Evolutionary conservation across 1,140 invertebrate genomes (phyloP).

Genomic region (Panagrolaimus sp.): DNA sequence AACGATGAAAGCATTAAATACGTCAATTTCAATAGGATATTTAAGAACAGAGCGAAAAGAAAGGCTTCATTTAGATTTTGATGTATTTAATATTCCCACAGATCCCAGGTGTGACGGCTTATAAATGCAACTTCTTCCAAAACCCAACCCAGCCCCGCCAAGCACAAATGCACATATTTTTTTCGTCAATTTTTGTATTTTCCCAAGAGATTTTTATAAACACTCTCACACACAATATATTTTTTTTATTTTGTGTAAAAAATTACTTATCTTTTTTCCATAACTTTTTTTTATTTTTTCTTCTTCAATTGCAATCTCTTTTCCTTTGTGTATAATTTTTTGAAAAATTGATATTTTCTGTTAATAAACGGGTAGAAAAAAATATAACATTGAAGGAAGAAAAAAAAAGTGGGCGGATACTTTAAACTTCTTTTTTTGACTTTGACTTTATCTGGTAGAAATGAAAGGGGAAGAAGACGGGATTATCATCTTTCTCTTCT

Average conservation of each 20-base stretch:
- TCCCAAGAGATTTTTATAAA: neutral
- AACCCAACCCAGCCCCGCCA: neutral
- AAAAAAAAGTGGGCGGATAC: no score
- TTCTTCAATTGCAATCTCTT: no score
- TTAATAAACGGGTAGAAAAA: no score
- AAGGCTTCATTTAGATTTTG: constrained; percentile 24
- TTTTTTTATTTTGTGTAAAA: neutral
- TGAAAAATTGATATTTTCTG: no score
- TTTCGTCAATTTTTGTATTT: neutral
- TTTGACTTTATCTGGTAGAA: no score
- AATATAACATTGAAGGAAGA: no score
- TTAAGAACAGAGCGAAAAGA: constrained; percentile 19
- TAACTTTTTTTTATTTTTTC: constrained; percentile 11
- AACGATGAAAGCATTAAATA: constrained; percentile 12
- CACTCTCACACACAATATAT: neutral
- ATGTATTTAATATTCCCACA: constrained; percentile 15
- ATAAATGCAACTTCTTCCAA: neutral
- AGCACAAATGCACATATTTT: neutral
- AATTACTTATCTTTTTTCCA: neutral
- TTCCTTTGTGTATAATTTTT: no score
- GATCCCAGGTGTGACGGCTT: constrained; percentile 21
- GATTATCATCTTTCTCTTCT: no score
- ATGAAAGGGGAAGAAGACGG: no score
- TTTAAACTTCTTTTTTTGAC: no score
- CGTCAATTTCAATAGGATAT: constrained; percentile 19